These are phyloP conservation scores for Epicauta chinensis DNA, from an alignment of 1,140 invertebrate genomes.

Conservation along the genomic window DNA sequence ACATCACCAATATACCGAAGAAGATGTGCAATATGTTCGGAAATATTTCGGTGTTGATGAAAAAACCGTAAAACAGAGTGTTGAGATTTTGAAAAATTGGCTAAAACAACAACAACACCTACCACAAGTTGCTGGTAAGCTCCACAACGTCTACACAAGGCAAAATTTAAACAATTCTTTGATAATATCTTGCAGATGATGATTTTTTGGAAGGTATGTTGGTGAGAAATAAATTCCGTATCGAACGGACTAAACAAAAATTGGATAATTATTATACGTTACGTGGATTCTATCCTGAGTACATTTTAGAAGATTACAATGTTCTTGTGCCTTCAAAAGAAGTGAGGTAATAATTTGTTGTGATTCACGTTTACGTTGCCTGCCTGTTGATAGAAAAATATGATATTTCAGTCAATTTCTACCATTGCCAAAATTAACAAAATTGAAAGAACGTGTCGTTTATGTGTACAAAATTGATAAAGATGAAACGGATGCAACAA, in stretches of 20 bases:
- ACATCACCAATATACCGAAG: no score
- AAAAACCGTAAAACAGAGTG: no score
- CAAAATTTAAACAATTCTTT: neutral
- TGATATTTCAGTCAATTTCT: neutral
- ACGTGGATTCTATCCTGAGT: neutral
- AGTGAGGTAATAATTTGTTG: neutral
- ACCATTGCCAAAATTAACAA: neutral
- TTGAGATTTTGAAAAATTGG: no score
- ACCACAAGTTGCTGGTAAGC: no score
- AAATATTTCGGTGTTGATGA: neutral
- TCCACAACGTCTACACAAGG: no score
- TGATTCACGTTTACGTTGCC: neutral
- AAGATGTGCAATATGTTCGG: no score
- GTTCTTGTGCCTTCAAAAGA: slow-evolving; percentile 9
- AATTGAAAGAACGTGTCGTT: neutral
- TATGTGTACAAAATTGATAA: neutral
- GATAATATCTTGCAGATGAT: neutral
- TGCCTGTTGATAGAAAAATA: no score
- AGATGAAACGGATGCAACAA: no score
- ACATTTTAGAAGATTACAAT: neutral
- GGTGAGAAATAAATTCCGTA: slow-evolving; percentile 10
- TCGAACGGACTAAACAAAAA: slow-evolving; percentile 12
- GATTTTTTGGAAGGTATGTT: slow-evolving; percentile 9
- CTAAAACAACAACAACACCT: no score
- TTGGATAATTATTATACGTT: slow-evolving; percentile 8